A percentile compares a stretch with the other conserved stretches of the same genome.
phyloP scores from a whole-genome alignment of 1,140 invertebrate species.

The Anastrepha ludens region DNA sequence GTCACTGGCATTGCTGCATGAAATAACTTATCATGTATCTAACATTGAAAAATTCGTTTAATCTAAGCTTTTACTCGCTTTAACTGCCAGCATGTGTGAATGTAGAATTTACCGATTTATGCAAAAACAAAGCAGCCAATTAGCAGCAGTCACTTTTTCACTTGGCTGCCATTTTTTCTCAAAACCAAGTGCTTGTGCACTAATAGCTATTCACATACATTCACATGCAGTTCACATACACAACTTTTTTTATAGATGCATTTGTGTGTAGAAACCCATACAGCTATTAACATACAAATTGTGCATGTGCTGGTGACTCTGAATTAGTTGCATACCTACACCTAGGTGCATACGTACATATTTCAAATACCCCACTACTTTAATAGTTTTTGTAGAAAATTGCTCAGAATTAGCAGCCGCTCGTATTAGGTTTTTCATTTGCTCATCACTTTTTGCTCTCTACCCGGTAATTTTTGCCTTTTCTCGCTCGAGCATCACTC shows the following conservation, averaged over 20 bases:
- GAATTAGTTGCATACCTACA: too few species aligned
- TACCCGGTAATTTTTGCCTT: not conserved
- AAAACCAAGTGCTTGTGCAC: not conserved
- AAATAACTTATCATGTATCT: constrained; percentile 30
- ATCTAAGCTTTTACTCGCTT: not conserved
- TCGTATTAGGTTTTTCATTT: not conserved
- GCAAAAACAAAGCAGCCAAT: constrained; percentile 48
- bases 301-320: not conserved
- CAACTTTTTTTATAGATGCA: not conserved
- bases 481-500: not conserved
- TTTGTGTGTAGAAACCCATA: not conserved
- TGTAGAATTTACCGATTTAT: not conserved
- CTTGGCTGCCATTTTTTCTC: constrained; percentile 24
- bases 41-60: constrained; percentile 30
- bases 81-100: not conserved
- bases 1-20: constrained; percentile 27
- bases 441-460: not conserved
- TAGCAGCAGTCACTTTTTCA: constrained; percentile 36
- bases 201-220: not conserved
- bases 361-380: not conserved
- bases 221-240: too few species aligned
- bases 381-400: too few species aligned
- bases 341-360: not conserved
- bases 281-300: not conserved
- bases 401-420: not conserved